Conservation (phyloP, 2,888 invertebrate genomes). For the Temnothorax rugatulus region DNA sequence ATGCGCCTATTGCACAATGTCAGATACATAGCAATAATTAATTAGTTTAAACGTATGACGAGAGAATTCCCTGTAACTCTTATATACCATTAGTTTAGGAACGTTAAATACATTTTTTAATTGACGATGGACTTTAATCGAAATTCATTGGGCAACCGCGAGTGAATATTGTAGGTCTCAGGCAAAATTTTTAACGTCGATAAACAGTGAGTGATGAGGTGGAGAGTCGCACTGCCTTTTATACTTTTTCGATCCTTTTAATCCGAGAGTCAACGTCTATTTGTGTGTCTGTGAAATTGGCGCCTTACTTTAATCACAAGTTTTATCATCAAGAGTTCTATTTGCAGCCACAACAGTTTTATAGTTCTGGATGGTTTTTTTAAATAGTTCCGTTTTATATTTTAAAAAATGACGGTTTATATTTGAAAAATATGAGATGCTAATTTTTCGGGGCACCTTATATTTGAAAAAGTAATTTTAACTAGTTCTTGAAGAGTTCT, state of each 20-base stretch:
- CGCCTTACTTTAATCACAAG: no score
- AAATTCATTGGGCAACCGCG: background rate
- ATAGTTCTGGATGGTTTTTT: no score
- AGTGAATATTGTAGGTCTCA: background rate
- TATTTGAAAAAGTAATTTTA: no score
- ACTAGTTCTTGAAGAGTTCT: no score
- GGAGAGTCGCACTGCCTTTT: background rate
- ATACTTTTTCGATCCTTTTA: background rate
- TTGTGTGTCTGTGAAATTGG: no score
- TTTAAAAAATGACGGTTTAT: no score
- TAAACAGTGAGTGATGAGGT: background rate
- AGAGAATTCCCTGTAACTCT: background rate
- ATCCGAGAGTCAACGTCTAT: background rate
- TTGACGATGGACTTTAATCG: background rate
- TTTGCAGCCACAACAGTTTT: no score
- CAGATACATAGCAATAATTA: background rate
- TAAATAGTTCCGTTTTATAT: no score
- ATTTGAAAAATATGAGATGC: no score
- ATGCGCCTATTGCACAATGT: conserved; percentile 73
- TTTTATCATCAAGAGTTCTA: no score
- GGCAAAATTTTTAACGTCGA: background rate
- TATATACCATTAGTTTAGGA: background rate
- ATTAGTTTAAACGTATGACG: background rate
- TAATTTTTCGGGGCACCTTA: no score
- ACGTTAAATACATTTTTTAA: background rate